Conservation (phyloP, 2,888 invertebrate genomes). For the Chalcis sispes region DNA sequence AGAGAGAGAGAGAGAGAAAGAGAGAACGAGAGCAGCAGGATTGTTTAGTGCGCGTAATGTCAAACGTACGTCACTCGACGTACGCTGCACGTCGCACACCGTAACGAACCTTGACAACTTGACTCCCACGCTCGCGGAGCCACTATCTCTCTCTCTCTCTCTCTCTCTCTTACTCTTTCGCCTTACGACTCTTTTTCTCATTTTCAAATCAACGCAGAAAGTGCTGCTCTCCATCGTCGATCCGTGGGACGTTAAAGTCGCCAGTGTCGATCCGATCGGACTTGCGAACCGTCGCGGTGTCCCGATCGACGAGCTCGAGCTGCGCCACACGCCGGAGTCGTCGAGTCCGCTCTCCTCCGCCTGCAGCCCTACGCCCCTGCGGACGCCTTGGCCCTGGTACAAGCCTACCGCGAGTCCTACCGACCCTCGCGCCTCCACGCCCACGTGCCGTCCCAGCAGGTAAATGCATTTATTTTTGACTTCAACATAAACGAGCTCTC, state of each 20-base stretch:
- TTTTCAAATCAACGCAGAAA: no score
- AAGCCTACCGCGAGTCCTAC: constrained; percentile 62
- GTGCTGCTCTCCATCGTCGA: constrained; percentile 73
- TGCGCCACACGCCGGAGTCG: not conserved
- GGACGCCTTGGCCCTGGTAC: constrained; percentile 73
- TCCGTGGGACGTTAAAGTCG: constrained; percentile 73
- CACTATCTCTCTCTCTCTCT: constrained; percentile 26
- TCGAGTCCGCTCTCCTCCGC: not conserved
- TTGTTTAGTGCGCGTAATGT: no score
- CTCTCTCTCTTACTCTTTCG: not conserved
- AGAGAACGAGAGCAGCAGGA: no score
- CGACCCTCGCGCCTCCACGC: constrained; percentile 11
- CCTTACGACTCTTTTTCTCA: no score
- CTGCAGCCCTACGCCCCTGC: constrained; percentile 45
- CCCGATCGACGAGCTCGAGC: constrained; percentile 26
- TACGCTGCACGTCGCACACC: no score
- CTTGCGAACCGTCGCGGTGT: constrained; percentile 65
- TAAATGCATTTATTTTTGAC: no score
- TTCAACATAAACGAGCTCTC: no score
- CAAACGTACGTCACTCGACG: no score
- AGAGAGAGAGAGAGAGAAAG: no score
- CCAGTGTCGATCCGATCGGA: constrained; percentile 72
- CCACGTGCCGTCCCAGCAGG: constrained; percentile 36
- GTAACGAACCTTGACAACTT: no score
- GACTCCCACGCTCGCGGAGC: no score